Evolutionary conservation across 1,140 invertebrate genomes (phyloP), one percentile per base, ranked within the genome.

Genomic region (Ceratina calcarata): DNA sequence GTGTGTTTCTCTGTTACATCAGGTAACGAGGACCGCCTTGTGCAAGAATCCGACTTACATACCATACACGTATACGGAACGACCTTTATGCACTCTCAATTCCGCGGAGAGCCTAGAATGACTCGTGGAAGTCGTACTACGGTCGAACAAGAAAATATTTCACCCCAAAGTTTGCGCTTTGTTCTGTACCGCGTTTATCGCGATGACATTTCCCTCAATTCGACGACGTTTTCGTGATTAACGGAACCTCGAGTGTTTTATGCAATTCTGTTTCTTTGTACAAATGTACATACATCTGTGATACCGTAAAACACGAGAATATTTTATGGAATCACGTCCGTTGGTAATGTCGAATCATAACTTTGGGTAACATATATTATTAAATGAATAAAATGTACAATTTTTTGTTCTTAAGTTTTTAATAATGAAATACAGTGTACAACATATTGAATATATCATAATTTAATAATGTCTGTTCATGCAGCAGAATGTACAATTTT

Each of bases 21-120:
- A 60, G 62, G 53, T 51, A 79, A 58, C 78, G 16, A 49, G 62
- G 70, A 60, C 71, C 61, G 18, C 61, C 78, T 79, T 67, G 78
- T 79, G 71, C 66, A 79, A 74, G 78, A 79, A 61, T 18, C 62
- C 45, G 78, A 79, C 37, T 66, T 66, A 79, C 78, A 45, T 45
- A 45, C 37, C 10, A 10, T 45, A 45, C 37, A 10, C 10, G 37
- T 45, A 45, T 45, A 74, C 78, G 62, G 22, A 58, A 65, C 78
- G 71, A 74, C 78, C 78, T 79, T 79, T 79, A 73, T 57, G 71
- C 66, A 61, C 62, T 73, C 71, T 79, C 78, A 20, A 79, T 79
- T 74, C 71, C 37, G 32, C 45, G 78, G 78, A 72, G 78, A 79
- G 58, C 61, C 45, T 55, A 66, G 61, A 79, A 79, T 69, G 71